Evolutionary conservation across 2,888 invertebrate genomes (phyloP).

Genomic region (Fragum whitleyi): DNA sequence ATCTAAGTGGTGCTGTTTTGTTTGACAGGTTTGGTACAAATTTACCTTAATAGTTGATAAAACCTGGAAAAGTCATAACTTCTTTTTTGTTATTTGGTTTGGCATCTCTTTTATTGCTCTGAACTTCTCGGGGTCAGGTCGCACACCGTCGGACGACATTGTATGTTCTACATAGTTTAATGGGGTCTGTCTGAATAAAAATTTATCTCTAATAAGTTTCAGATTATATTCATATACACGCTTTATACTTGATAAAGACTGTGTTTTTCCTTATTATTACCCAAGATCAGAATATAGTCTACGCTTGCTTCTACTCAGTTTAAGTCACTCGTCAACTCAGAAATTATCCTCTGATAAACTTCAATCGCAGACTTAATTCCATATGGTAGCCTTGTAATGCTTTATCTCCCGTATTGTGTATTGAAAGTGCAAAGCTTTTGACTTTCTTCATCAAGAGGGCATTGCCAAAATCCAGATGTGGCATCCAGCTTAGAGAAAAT

Average conservation of each 20-base stretch:
- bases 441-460: constrained; percentile 38
- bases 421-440: constrained; percentile 56
- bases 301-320: constrained; percentile 49
- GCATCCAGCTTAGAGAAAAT: constrained; percentile 59
- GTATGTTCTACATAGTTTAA: constrained; percentile 59
- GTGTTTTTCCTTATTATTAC: constrained; percentile 44
- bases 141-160: constrained; percentile 41
- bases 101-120: constrained; percentile 37
- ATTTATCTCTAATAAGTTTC: constrained; percentile 51
- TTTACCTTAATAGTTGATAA: constrained; percentile 61
- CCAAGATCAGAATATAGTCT: constrained; percentile 58
- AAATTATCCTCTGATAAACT: constrained; percentile 47
- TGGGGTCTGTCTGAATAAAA: constrained; percentile 35
- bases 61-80: constrained; percentile 53
- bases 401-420: constrained; percentile 47
- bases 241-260: constrained; percentile 25
- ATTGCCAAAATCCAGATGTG: constrained; percentile 55
- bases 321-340: constrained; percentile 39
- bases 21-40: constrained; percentile 57
- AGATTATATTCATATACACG: constrained; percentile 37
- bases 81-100: constrained; percentile 29
- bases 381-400: constrained; percentile 47
- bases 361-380: constrained; percentile 54
- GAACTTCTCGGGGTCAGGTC: constrained; percentile 47
- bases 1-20: constrained; percentile 54